Base-by-base conservation (phyloP, 2,888 invertebrate genomes). In the Tetanocera ferruginea region DNA sequence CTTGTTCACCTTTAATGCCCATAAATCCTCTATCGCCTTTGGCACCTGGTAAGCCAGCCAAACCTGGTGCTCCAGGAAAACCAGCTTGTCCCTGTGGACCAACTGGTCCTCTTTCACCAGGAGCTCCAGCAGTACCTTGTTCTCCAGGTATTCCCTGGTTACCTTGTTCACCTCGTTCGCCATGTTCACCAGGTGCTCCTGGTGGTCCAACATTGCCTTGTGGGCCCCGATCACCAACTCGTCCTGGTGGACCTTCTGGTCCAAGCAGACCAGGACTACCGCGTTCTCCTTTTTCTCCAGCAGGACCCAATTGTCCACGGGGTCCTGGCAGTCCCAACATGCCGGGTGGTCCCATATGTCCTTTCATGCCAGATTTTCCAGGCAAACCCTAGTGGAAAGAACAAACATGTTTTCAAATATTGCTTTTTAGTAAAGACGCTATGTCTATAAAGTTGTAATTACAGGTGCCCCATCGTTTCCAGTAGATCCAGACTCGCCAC, bases 111-210 rank as follows among this genome's bases (percentile, higher is more conserved):
- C 95, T 90, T 83, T 95, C 95, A 52, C 96, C 96, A 2, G 93
- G 92, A 1, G 92, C 91, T 0, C 96, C 96, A 0, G 92, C 89
- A n/a, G 95, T 93, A 1, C 96, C 96, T 17, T 91, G 87, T 84
- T 94, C 94, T 51, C 94, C 94, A 6, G 93, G 91, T 0, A 92
- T 89, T 1, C 96, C 96, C 0, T 94, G 93, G 5, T 92, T 90
- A 3, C 96, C 96, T 0, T 94, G 91, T 84, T 95, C 95, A 25
- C 96, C 95, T 84, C 95, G 91, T 88, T 95, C 95, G 0, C 94
- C 96, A 66, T 94, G 93, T 88, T 96, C 96, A 19, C 96, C 96
- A 0, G 95, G 94, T 1, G 94, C 93, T 2, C 96, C 96, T 0
- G 92, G 91, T 0, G 94, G 93, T 4, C 96, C 96, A 28, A 94